Evolutionary conservation across 2,888 invertebrate genomes (phyloP), one percentile per base, ranked within the genome.

Genomic region (Theretra japonica): DNA sequence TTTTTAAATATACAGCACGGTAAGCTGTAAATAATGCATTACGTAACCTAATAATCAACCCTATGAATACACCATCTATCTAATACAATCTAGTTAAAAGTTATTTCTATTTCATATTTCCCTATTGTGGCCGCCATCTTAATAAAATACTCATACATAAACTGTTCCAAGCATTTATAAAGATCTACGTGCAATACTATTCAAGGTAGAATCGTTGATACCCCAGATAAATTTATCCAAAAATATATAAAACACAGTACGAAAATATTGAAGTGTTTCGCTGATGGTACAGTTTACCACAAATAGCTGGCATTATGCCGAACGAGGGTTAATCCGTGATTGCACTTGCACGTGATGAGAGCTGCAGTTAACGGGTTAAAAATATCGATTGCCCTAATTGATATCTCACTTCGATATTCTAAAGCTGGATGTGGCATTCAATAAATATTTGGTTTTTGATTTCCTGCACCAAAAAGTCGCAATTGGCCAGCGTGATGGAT

Each of bases 301-400:
- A 71, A 71, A 71, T 71, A 30, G 62, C 65, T 41, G 62, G 56
- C 19, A 56, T 62, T 79, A 77, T 77, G 50, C 79, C 80, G 80
- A 80, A 80, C 84, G 82, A 80, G 79, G 80, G 81, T 81, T 85
- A 84, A 82, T 80, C 80, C 77, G 81, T 80, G 83, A 82, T 81
- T 79, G 79, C 75, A 75, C 77, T 79, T 79, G 77, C 73, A 75
- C 77, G 73, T 76, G 82, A 83, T 82, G 80, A 80, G 80, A 81
- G 83, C 80, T 81, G 80, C 82, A 79, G 80, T 73, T 79, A 75
- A 74, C 74, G 76, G 79, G 82, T 82, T 86, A 88, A 89, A 88
- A 88, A 88, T 86, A 80, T 83, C 83, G 82, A 84, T 85, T 82
- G 81, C 75, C 78, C 87, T 88, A 88, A 89, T 88, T 89, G 88